These are phyloP conservation scores for Cichladusa arquata DNA, from an alignment of 2,113 vertebrate genomes.

Conservation along the genomic window DNA sequence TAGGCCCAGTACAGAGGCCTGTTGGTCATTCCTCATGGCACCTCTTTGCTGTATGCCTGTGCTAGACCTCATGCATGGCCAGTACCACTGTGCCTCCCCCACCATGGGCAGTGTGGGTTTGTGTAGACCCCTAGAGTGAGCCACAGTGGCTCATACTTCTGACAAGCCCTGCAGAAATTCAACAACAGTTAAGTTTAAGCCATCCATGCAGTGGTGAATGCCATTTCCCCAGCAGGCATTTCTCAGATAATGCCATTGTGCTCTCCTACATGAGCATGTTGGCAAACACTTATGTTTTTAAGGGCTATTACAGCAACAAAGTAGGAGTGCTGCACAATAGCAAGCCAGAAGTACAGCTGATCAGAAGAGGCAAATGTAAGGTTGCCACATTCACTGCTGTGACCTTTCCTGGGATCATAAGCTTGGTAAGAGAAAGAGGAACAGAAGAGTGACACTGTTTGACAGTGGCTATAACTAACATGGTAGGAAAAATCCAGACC, in stretches of 20 bases:
- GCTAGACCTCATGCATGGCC: background rate
- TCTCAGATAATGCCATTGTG: background rate
- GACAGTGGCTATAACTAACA: background rate
- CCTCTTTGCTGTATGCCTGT: rapidly evolving
- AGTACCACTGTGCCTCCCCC: background rate
- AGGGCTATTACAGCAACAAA: background rate
- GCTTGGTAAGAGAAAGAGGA: background rate
- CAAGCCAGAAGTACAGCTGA: background rate
- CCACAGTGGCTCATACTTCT: background rate
- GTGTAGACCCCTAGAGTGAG: background rate
- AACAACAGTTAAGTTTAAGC: background rate
- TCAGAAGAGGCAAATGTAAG: background rate
- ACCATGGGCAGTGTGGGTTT: background rate
- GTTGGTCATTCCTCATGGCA: rapidly evolving
- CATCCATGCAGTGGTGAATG: background rate
- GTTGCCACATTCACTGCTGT: background rate
- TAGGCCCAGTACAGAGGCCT: rapidly evolving
- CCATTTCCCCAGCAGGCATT: background rate
- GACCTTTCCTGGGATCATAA: background rate
- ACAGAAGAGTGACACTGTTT: background rate
- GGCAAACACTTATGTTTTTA: background rate
- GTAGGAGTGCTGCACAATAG: background rate
- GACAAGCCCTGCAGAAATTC: background rate
- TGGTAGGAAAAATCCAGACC: background rate
- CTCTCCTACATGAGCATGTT: background rate